Base-by-base conservation (phyloP, 1,140 invertebrate genomes). In the Pomacea maculata region DNA sequence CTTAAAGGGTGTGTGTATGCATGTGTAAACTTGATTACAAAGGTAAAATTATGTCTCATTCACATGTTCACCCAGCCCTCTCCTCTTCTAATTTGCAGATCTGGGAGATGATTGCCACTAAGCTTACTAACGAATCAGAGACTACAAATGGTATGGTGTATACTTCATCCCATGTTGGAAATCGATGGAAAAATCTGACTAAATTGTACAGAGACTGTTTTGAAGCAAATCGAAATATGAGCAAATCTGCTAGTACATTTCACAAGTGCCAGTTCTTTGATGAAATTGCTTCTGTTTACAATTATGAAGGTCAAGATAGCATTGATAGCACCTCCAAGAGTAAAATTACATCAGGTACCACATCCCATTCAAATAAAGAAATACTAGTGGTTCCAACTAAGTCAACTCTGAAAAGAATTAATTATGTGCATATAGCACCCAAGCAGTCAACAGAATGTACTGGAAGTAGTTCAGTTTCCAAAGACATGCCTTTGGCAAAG, bases 131-230 rank as follows among this genome's bases (percentile, higher is more conserved):
- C 29, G 61, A 63, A 9, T 52, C 55, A 10, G 63, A 74, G 72
- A 54, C 15, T 14, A 73, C 29, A 29, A 34, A 12, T n/a, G 67
- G 67, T 6, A 34, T 54, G 19, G 15, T n/a, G 12, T 82, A 79
- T 71, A 61, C 81, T 5, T 68, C 61, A 21, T 14, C 25, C n/a
- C 81, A 82, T n/a, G 81, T 82, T n/a, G 81, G 82, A 64, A 83
- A 83, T 45, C 82, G 83, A 45, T 85, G 83, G 84, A 85, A 85
- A 73, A 80, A 81, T 57, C 52, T 85, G 7, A 85, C 82, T 17
- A 85, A 85, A 78, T 68, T 19, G 15, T 85, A 78, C 57, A 29
- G 84, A 57, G 82, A 85, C 76, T 75, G 74, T 8, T 17, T 85
- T 17, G 78, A 83, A 21, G 61, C 79, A 57, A 82, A 82, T 52